A percentile compares a stretch with the other conserved stretches of the same genome.
Conservation (phyloP, 1,140 invertebrate species). For the Drosophila novamexicana region DNA sequence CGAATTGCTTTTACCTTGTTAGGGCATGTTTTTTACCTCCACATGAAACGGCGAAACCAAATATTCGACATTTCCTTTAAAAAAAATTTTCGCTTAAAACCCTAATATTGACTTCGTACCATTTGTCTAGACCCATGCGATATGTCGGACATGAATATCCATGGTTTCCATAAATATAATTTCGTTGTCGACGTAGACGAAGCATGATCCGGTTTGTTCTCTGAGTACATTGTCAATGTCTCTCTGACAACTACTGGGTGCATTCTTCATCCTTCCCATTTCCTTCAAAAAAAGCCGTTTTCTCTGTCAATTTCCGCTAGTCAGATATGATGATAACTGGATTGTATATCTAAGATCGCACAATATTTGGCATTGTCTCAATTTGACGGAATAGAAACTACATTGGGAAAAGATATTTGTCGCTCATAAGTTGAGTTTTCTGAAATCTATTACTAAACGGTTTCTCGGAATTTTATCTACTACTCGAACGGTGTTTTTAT, state of each 20-base stretch:
- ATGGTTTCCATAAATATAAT: constrained; percentile 28
- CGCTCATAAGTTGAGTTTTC: neutral
- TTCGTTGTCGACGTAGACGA: constrained; percentile 23
- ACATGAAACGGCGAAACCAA: constrained; percentile 27
- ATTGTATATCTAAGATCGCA: neutral
- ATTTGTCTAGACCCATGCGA: constrained; percentile 29
- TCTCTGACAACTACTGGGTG: constrained; percentile 31
- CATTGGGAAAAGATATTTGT: neutral
- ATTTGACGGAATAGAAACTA: neutral
- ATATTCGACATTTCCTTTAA: constrained; percentile 1
- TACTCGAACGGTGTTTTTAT: neutral
- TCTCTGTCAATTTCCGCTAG: constrained; percentile 10
- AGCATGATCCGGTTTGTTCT: constrained; percentile 5
- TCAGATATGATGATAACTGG: neutral
- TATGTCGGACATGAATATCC: constrained; percentile 16
- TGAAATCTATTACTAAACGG: neutral
- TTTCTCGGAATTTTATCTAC: neutral
- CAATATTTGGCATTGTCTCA: neutral
- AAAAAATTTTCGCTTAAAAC: constrained; percentile 81
- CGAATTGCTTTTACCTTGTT: constrained; percentile 54
- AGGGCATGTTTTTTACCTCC: constrained; percentile 34
- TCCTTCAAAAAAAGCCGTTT: constrained; percentile 14
- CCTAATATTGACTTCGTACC: constrained; percentile 46
- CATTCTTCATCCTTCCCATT: constrained; percentile 22
- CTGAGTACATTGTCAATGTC: constrained; percentile 10